Evolutionary conservation across 1,140 invertebrate species (phyloP), one percentile per base, ranked within the genome.

Genomic region (Adelges cooleyi): DNA sequence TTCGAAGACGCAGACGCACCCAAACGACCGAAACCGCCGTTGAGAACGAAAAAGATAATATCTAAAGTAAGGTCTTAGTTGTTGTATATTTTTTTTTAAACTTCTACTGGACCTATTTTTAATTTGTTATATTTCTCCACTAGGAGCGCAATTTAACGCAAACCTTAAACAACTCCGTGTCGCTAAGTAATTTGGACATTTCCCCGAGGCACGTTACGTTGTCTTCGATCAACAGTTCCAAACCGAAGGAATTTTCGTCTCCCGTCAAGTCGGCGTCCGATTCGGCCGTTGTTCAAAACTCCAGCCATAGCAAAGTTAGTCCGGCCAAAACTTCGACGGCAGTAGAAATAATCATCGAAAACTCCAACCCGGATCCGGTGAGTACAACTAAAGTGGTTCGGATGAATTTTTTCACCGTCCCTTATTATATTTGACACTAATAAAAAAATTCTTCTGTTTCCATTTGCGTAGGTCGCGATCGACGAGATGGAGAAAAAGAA

Each of bases 401-500:
- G n/a, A n/a, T n/a, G n/a, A n/a, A n/a, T n/a, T n/a, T 33, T 33
- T 33, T 6, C 11, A 33, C 11, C 11, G 5, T 33, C 11, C 5
- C 11, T 33, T 6, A 33, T 33, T 25, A 27, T 40, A 8, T 22
- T 38, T n/a, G n/a, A 48, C 20, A 17, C 6, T 5, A 48, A 17
- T 40, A 10, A 9, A 18, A 29, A 11, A 54, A 54, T 20, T 23
- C 11, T 13, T 54, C 29, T 54, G 27, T n/a, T 22, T 29, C 22
- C 50, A 11, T 71, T 40, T 67, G 71, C 72, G n/a, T 72, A 89
- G 86, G 83, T 84, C 70, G 83, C 82, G 20, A 78, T 90, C 23
- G 86, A 92, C 69, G 90, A 93, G 77, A 91, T 93, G 86, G 89
- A 92, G 72, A 82, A 83, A 36, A 93, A 88, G 72, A 95, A 92